Evolutionary conservation across 1,140 invertebrate genomes (phyloP).

Genomic region (Trachymyrmex septentrionalis): DNA sequence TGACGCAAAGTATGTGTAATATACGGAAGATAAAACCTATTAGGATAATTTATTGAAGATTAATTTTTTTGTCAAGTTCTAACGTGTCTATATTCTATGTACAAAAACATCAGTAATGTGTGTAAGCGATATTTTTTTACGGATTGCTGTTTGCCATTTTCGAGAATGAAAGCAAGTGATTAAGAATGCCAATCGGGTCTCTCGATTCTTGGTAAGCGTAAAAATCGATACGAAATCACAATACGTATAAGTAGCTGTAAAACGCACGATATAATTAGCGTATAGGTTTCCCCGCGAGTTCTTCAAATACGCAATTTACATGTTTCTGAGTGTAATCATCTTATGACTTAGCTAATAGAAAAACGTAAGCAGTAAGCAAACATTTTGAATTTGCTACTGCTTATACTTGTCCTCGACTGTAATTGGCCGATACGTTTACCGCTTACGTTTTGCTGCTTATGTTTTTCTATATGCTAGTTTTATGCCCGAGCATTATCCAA

Average conservation of each 20-base stretch:
- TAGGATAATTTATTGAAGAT: background rate
- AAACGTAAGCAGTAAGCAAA: too few species aligned
- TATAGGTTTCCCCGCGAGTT: background rate
- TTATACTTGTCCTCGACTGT: too few species aligned
- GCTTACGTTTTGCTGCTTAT: too few species aligned
- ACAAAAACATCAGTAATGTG: background rate
- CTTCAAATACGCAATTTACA: background rate
- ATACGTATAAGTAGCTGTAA: constrained; percentile 4
- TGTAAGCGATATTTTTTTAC: constrained; percentile 46
- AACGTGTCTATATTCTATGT: background rate
- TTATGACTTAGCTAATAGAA: background rate
- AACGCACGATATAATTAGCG: background rate
- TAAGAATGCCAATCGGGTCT: background rate
- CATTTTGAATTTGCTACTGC: too few species aligned
- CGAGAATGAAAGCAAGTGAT: background rate
- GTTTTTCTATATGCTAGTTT: too few species aligned
- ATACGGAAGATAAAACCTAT: background rate
- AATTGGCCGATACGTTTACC: too few species aligned
- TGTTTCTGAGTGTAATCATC: constrained; percentile 27
- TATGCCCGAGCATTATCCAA: too few species aligned
- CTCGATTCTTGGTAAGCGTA: background rate
- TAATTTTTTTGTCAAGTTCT: background rate
- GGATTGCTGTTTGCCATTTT: constrained; percentile 2
- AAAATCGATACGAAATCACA: constrained; percentile 16
- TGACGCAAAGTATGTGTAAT: background rate